Evolutionary conservation across 2,888 invertebrate genomes (phyloP), one percentile per base, ranked within the genome.

Genomic region (Aproaerema taeniolella): DNA sequence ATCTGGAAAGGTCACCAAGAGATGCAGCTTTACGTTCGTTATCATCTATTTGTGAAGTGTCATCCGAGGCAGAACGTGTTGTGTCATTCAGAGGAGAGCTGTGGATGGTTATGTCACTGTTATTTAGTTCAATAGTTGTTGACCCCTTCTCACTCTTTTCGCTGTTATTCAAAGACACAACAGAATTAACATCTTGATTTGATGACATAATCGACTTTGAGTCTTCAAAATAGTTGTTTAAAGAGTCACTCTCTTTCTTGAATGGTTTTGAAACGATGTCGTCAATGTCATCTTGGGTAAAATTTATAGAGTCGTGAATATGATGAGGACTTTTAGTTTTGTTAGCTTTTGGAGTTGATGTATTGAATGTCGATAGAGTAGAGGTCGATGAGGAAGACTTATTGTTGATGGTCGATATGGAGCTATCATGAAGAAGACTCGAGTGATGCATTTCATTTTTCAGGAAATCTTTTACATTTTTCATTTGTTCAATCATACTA

Each of bases 21-120:
- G 94, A 94, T 0, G 94, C 92, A 1, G 94, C 93, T 76, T 92
- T 93, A 11, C 94, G 79, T 59, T 90, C 90, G 48, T 91, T 91
- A 35, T 90, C 89, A 45, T 88, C 89, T 41, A 80, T 67, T 39
- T 80, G 71, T 1, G 88, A 88, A 7, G 80, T 68, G 50, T 89
- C 83, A 47, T 80, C 85, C 6, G 82, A 79, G 1, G 55, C 64
- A n/a, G 83, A 82, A 46, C 67, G 68, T 3, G 61, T 59, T 2
- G 85, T 81, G 16, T 85, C 83, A 39, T 89, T 89, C 31, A 87
- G 76, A 26, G 91, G 90, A 8, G 90, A 90, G 61, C 92, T 91
- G 58, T 93, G 93, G 28, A 93, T 90, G 2, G 92, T 93, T 38
- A 93, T 91, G 53, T 93, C 92, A 45, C 92, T 90, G 2, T 92